Evolutionary conservation across 1,140 invertebrate genomes (phyloP).

Genomic region (Sinella curviseta): DNA sequence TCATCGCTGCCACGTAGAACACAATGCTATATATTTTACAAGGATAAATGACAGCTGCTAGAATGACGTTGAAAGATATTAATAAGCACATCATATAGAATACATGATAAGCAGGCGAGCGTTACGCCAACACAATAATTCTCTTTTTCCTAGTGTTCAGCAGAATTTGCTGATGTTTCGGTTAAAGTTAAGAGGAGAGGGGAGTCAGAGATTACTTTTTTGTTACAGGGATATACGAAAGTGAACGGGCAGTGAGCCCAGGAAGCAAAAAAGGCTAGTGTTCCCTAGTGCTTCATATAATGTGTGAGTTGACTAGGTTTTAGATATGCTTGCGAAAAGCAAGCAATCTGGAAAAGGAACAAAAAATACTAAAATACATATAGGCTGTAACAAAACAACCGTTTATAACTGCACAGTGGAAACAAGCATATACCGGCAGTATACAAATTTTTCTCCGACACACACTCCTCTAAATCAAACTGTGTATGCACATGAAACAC

Average conservation of each 20-base stretch:
- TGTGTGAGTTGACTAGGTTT: neutral
- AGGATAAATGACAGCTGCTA: slow-evolving; percentile 23
- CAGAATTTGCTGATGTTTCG: neutral
- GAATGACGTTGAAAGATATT: neutral
- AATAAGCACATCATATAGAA: too few species aligned
- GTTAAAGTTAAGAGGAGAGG: neutral
- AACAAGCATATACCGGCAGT: too few species aligned
- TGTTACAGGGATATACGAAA: too few species aligned
- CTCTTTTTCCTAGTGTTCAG: neutral
- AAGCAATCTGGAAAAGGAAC: slow-evolving; percentile 15
- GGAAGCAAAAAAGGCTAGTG: neutral
- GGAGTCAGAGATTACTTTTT: slow-evolving; percentile 18
- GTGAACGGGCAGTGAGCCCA: neutral
- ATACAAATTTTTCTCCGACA: too few species aligned
- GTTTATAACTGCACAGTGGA: too few species aligned
- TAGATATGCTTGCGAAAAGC: neutral
- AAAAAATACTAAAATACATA: neutral
- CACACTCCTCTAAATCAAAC: too few species aligned
- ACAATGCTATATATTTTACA: neutral
- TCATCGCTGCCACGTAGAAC: neutral
- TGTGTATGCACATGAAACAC: too few species aligned
- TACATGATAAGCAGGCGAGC: neutral
- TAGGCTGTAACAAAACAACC: too few species aligned
- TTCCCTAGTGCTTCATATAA: too few species aligned
- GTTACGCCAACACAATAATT: neutral